phyloP scores from a whole-genome alignment of 2,797 vertebrate species.

The Tiaroga cobitis region DNA sequence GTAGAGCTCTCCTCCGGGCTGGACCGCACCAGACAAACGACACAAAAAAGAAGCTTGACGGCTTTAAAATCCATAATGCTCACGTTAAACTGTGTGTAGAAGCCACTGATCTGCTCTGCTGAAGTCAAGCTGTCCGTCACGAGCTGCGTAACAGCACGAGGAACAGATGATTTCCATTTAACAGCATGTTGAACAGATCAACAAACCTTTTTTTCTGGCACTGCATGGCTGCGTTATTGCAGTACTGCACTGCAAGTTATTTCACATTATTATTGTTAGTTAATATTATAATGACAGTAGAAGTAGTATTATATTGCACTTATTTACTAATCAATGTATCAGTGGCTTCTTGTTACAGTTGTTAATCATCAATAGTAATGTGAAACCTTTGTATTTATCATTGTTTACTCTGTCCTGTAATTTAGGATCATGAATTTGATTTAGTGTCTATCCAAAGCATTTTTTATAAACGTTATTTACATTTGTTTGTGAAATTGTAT shows the following conservation, averaged over 20 bases:
- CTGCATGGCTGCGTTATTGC: background rate
- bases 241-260: background rate
- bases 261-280: background rate
- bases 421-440: background rate
- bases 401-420: background rate
- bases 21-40: conserved; percentile 75
- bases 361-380: background rate
- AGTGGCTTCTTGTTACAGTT: background rate
- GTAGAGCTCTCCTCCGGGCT: conserved; percentile 72
- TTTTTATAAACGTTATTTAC: background rate
- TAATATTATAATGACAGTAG: background rate
- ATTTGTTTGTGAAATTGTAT: background rate
- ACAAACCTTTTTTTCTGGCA: background rate
- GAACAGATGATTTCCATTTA: conserved; percentile 31
- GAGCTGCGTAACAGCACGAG: background rate
- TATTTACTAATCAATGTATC: background rate
- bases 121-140: conserved; percentile 2
- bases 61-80: conserved; percentile 77
- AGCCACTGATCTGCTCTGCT: background rate
- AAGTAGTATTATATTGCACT: background rate
- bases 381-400: background rate
- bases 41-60: conserved; percentile 75
- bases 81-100: background rate
- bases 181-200: background rate
- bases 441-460: background rate